Percentiles rank a stretch among this genome's conserved stretches.
Evolutionary conservation across 2,888 invertebrate species (phyloP).

Genomic region (Elgonia sp.): DNA sequence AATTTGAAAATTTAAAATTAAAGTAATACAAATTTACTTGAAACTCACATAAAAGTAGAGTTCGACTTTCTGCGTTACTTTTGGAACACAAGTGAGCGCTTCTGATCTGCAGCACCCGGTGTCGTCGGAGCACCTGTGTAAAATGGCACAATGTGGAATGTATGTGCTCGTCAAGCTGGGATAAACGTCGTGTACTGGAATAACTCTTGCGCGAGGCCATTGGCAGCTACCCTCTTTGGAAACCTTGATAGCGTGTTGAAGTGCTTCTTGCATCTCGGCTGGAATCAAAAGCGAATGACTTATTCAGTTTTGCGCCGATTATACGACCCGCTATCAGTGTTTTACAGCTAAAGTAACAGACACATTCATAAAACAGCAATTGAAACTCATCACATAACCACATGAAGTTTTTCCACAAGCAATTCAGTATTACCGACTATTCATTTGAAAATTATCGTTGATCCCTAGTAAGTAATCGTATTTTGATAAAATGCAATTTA

Average conservation of each 20-base stretch:
- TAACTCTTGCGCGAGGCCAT: conserved; percentile 92
- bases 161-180: conserved; percentile 92
- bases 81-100: conserved; percentile 92
- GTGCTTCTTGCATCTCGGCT: conserved; percentile 84
- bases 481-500: too few species aligned
- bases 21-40: neutral
- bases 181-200: conserved; percentile 92
- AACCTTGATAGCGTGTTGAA: conserved; percentile 87
- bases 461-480: too few species aligned
- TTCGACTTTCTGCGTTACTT: conserved; percentile 91
- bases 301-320: conserved; percentile 52
- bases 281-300: conserved; percentile 75
- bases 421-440: neutral
- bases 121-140: conserved; percentile 95
- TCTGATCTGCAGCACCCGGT: conserved; percentile 94
- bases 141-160: conserved; percentile 94
- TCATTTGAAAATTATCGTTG: neutral
- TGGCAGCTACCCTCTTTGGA: conserved; percentile 89
- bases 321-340: conserved; percentile 35
- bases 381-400: conserved; percentile 10
- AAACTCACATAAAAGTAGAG: conserved; percentile 94
- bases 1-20: neutral
- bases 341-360: conserved; percentile 40
- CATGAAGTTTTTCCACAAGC: neutral
- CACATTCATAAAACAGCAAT: conserved; percentile 39